A percentile compares a stretch with the other conserved stretches of the same genome.
Conservation (phyloP, 2,888 invertebrate species). For the Ypsolopha sequella region DNA sequence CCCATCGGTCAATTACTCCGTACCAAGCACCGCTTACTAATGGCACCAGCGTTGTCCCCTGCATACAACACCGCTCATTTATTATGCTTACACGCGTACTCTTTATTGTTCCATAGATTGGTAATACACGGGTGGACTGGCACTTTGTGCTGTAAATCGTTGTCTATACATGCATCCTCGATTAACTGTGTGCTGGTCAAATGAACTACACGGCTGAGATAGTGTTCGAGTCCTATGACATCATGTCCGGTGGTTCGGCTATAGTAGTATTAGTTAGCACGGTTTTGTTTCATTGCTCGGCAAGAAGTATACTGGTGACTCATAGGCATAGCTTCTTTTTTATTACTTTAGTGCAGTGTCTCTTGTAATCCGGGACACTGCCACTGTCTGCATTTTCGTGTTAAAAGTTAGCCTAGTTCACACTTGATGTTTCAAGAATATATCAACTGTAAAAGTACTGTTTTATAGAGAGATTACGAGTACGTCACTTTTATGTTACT, state of each 20-base stretch:
- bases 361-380: too few species aligned
- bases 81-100: conserved; percentile 50
- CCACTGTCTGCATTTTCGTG: too few species aligned
- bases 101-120: conserved; percentile 69
- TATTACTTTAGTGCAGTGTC: too few species aligned
- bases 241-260: conserved; percentile 60
- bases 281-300: conserved; percentile 32
- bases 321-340: conserved; percentile 16
- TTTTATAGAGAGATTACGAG: too few species aligned
- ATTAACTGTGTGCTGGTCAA: conserved; percentile 57
- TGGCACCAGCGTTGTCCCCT: conserved; percentile 52
- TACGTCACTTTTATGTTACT: too few species aligned
- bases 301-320: conserved; percentile 34
- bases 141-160: conserved; percentile 68
- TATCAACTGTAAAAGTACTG: too few species aligned
- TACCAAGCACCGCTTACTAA: conserved; percentile 55
- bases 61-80: conserved; percentile 61
- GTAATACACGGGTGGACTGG: conserved; percentile 68
- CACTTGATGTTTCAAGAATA: too few species aligned
- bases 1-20: conserved; percentile 67
- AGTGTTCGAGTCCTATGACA: conserved; percentile 46
- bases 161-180: conserved; percentile 64
- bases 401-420: too few species aligned
- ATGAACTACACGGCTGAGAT: conserved; percentile 46
- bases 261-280: conserved; percentile 53